phyloP scores from a whole-genome alignment of 2,888 invertebrate species.

The Drosophila basisetae region DNA sequence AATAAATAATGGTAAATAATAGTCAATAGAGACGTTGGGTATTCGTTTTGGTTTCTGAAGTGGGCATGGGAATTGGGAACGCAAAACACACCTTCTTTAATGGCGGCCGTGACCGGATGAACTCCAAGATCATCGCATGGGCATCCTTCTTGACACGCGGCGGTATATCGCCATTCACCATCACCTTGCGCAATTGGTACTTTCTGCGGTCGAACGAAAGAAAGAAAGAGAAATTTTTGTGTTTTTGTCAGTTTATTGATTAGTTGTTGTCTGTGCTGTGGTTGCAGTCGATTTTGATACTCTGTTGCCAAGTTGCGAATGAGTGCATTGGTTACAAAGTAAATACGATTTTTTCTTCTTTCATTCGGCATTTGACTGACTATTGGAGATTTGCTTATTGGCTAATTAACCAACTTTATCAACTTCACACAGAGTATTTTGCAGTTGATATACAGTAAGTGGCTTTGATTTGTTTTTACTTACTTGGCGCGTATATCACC shows the following conservation, averaged over 20 bases:
- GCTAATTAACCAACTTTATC: background rate
- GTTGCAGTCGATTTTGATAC: conserved; percentile 18
- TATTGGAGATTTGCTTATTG: background rate
- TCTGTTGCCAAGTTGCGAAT: background rate
- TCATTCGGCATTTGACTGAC: background rate
- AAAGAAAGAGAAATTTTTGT: conserved; percentile 47
- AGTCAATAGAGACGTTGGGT: conserved; percentile 1
- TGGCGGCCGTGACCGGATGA: conserved; percentile 97
- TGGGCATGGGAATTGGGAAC: conserved; percentile 16
- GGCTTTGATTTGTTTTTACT: conserved; percentile 39
- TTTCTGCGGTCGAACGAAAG: conserved; percentile 84
- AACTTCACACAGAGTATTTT: background rate
- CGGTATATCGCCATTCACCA: conserved; percentile 93
- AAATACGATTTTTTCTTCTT: background rate
- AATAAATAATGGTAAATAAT: background rate
- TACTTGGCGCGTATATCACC: conserved; percentile 95
- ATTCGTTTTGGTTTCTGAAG: conserved; percentile 6
- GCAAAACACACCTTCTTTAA: conserved; percentile 91
- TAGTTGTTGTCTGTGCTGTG: conserved; percentile 9
- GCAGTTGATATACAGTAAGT: background rate
- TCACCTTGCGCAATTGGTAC: conserved; percentile 94
- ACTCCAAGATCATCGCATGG: conserved; percentile 97
- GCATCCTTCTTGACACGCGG: conserved; percentile 96
- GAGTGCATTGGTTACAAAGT: background rate
- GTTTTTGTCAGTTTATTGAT: conserved; percentile 34